Base-by-base conservation (phyloP, 2,797 vertebrate species). In the Numenius phaeopus region DNA sequence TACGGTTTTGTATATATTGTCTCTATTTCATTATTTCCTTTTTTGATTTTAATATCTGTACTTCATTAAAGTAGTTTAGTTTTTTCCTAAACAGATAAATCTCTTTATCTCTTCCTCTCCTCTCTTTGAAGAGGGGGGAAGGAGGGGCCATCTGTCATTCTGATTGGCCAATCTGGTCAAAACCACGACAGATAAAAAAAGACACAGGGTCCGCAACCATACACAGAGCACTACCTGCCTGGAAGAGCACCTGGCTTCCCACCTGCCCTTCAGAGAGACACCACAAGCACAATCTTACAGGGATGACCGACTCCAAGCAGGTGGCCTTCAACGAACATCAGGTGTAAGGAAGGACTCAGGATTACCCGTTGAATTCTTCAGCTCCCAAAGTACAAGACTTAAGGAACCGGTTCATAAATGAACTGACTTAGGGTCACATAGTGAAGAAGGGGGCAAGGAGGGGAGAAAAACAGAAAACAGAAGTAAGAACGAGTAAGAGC, bases 181-280 rank as follows among this genome's bases (percentile, higher is more conserved):
- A 52, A 27, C 26, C 14, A 16, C 2, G 26, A 52, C 14, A 27
- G 14, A 52, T 26, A 40, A n/a, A 55, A 66, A 65, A 65, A 54
- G 30, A 14, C 23, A 12, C 1, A 0, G 11, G n/a, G 42, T 39
- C n/a, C 66, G 20, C 40, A 42, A 24, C 27, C 32, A 21, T 3
- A 8, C 7, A 12, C 29, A 37, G 19, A 10, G 18, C 24, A 47
- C 58, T 14, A 8, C 49, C n/a, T n/a, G 57, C 27, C 49, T 15
- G 17, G 10, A n/a, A 55, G 42, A 62, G 29, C 10, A 11, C 39
- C 34, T 18, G 34, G 21, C 52, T 44, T 9, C 67, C 26, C 4
- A 5, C 24, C 20, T 18, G 42, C 14, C 44, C 29, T 67, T 47
- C 20, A 20, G 54, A 69, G 16, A 42, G 47, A 42, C 5, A 7